Base-by-base conservation (phyloP, 2,797 vertebrate species). In the Prunella strophiata region DNA sequence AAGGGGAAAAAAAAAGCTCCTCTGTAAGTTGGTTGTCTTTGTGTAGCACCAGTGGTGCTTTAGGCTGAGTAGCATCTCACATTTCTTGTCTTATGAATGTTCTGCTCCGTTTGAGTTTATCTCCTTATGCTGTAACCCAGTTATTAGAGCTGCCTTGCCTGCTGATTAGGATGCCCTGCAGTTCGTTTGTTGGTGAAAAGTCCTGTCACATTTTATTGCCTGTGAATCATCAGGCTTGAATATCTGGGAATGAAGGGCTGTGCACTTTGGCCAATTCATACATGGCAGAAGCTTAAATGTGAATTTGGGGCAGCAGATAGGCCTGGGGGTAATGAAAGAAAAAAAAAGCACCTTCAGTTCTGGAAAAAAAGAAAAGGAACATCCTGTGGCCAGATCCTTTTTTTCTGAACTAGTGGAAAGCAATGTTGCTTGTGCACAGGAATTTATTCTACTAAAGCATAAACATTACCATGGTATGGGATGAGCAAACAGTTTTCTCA, bases 81-180 rank as follows among this genome's bases (percentile, higher is more conserved):
- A 0, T 83, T 93, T 85, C 70, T 78, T 80, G 42, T 72, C 21
- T 75, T 59, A 34, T 4, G 29, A 74, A 81, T 76, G 79, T 96
- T 93, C 85, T 92, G 76, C 91, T 93, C 73, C 87, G 74, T 89
- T 89, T 88, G 87, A 94, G 43, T 78, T 85, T 85, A 42, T 81
- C 34, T 88, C 62, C 70, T 59, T 48, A 21, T 0, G 0, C 68
- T 72, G 84, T 85, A 91, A 92, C 89, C 75, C 54, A 92, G 78
- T 92, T 95, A 45, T 55, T 48, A 51, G 82, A 83, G 58, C 82
- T 88, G 58, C 87, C 48, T 91, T 2, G 10, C 51, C 70, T 27
- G 29, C 75, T 91, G 79, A 72, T 75, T 25, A 75, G 66, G 79
- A 86, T 93, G 73, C 66, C 84, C 91, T 84, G 72, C 36, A 80